Percentiles rank a stretch among this genome's conserved stretches.
phyloP scores from a whole-genome alignment of 37 sponge, comb jelly and placozoan genomes.

The Geodia barretti region DNA sequence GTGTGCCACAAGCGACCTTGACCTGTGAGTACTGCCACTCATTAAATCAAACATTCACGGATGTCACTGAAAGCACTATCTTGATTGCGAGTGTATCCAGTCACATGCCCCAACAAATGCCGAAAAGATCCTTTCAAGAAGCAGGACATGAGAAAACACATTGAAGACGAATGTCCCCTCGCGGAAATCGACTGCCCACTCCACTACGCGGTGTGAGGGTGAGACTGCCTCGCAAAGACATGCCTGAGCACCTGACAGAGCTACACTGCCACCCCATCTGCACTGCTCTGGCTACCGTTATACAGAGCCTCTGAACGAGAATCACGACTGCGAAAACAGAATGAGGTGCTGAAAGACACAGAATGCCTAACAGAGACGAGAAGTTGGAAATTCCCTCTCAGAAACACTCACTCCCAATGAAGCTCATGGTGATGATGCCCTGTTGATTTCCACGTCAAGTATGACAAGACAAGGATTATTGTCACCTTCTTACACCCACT shows the following conservation, averaged over 20 bases:
- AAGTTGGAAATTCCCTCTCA: no score
- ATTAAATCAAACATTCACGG: constrained; percentile 6
- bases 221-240: neutral
- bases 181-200: neutral
- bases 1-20: constrained; percentile 24
- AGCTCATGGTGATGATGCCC: no score
- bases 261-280: no score
- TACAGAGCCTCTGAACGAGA: no score
- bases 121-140: neutral
- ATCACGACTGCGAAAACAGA: no score
- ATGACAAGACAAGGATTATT: no score
- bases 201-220: neutral
- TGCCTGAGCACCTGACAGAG: neutral
- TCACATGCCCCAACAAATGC: constrained; percentile 27
- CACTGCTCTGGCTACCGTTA: no score
- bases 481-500: no score
- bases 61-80: constrained; percentile 20
- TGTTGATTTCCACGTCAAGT: no score
- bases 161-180: neutral
- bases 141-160: neutral
- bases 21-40: constrained; percentile 27
- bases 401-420: no score
- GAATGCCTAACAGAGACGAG: no score
- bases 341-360: no score
- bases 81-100: neutral